Evolutionary conservation across 1,140 invertebrate species (phyloP).

Genomic region (Ceratina calcarata): DNA sequence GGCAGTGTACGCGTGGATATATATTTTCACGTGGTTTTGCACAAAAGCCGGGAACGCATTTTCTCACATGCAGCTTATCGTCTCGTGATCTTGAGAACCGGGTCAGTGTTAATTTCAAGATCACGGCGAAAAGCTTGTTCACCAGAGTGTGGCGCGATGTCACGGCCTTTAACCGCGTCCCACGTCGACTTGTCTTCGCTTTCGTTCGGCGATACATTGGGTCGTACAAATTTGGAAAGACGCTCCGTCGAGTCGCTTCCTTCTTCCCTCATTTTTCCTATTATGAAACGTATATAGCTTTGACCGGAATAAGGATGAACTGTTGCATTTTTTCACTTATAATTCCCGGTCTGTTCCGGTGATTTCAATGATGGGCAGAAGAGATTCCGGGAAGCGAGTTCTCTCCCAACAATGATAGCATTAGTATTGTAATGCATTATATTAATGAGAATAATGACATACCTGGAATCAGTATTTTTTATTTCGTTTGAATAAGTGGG

Average conservation of each 20-base stretch:
- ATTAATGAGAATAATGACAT: neutral
- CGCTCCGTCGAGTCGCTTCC: neutral
- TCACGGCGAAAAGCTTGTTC: slow-evolving; percentile 65
- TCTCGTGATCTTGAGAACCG: slow-evolving; percentile 60
- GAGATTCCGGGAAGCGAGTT: neutral
- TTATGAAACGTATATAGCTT: neutral
- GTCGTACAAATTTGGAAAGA: slow-evolving; percentile 27
- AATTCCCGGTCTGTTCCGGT: slow-evolving; percentile 5
- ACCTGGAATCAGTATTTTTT: neutral
- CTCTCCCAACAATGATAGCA: neutral
- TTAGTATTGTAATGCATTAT: too few species aligned
- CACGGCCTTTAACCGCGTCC: slow-evolving; percentile 28
- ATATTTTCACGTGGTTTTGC: slow-evolving; percentile 57
- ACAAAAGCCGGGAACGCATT: slow-evolving; percentile 62
- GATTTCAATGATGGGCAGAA: slow-evolving; percentile 18
- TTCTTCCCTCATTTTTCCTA: neutral
- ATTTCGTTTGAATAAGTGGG: neutral
- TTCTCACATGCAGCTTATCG: slow-evolving; percentile 40
- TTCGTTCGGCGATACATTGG: slow-evolving; percentile 1
- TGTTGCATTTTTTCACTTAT: neutral
- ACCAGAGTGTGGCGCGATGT: slow-evolving; percentile 8
- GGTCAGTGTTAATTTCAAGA: slow-evolving; percentile 72
- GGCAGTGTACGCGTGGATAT: too few species aligned
- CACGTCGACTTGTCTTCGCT: neutral
- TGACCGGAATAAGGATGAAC: neutral